A percentile compares a stretch with the other conserved stretches of the same genome.
Evolutionary conservation across 2,797 vertebrate genomes (phyloP).

Genomic region (Coregonus ussuriensis): DNA sequence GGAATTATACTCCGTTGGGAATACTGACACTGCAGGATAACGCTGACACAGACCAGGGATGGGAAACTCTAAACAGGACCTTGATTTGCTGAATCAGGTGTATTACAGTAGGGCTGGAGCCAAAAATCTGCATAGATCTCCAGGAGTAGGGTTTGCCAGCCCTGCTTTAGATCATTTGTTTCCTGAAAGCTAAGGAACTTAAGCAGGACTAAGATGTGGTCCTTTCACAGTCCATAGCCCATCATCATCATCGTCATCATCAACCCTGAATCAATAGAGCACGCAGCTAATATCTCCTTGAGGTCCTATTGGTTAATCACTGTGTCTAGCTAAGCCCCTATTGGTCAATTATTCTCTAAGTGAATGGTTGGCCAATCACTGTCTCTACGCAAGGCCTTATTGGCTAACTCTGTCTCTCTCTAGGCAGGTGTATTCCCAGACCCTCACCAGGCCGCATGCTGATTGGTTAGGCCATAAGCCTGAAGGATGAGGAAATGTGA

Average conservation of each 20-base stretch:
- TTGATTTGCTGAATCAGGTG: too few relatives aligned
- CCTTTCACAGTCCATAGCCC: too few relatives aligned
- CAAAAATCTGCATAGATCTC: too few relatives aligned
- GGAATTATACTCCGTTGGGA: neutral
- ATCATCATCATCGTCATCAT: too few relatives aligned
- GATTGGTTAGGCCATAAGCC: conserved; percentile 73
- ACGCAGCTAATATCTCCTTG: neutral
- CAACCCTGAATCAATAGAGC: neutral
- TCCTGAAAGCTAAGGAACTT: too few relatives aligned
- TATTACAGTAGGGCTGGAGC: too few relatives aligned
- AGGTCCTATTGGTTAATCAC: neutral
- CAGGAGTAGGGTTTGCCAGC: too few relatives aligned
- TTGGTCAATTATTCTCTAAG: neutral
- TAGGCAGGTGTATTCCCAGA: conserved; percentile 48
- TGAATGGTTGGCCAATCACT: conserved; percentile 11
- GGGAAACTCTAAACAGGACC: too few relatives aligned
- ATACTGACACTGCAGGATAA: neutral
- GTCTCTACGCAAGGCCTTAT: conserved; percentile 13
- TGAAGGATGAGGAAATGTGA: conserved; percentile 63
- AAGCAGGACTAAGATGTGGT: too few relatives aligned
- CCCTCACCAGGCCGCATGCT: conserved; percentile 42
- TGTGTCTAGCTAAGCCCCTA: neutral
- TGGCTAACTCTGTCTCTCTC: neutral
- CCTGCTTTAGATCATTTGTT: too few relatives aligned
- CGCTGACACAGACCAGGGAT: neutral